These are phyloP conservation scores for Suricata suricatta DNA, from an alignment of 2,113 vertebrate species.

Conservation along the genomic window DNA sequence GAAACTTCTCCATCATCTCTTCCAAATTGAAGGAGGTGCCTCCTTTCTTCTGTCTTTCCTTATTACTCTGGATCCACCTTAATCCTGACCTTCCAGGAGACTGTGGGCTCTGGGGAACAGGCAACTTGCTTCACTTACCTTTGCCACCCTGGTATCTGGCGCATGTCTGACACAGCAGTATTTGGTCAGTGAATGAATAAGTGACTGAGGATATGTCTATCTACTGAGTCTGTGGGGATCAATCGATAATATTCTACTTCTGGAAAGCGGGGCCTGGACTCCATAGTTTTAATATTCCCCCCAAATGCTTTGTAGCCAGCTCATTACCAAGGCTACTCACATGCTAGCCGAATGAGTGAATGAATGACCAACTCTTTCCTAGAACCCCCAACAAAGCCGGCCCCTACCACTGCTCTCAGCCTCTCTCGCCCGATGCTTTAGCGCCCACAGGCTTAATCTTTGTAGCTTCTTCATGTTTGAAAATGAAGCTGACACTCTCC, in stretches of 20 bases:
- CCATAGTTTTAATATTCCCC: neutral
- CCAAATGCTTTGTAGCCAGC: neutral
- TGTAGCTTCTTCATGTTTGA: conserved; percentile 53
- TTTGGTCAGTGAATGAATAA: neutral
- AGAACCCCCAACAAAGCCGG: neutral
- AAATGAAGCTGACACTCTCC: conserved; percentile 56
- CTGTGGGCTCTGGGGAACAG: neutral
- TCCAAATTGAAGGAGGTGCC: neutral
- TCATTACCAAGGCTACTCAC: neutral
- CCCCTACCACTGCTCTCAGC: neutral
- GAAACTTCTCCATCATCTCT: neutral
- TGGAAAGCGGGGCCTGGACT: neutral
- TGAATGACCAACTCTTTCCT: neutral
- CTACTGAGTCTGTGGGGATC: neutral
- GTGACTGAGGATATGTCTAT: neutral
- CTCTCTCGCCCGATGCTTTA: neutral
- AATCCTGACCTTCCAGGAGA: neutral
- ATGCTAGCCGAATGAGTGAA: neutral
- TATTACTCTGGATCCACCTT: neutral
- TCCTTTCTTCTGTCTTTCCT: neutral
- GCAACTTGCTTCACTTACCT: neutral
- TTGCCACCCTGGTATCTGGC: neutral
- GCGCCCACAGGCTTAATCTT: neutral
- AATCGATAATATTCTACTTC: neutral
- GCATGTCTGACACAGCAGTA: neutral